Evolutionary conservation across 1,140 invertebrate species (phyloP).

Genomic region (Apis florea): DNA sequence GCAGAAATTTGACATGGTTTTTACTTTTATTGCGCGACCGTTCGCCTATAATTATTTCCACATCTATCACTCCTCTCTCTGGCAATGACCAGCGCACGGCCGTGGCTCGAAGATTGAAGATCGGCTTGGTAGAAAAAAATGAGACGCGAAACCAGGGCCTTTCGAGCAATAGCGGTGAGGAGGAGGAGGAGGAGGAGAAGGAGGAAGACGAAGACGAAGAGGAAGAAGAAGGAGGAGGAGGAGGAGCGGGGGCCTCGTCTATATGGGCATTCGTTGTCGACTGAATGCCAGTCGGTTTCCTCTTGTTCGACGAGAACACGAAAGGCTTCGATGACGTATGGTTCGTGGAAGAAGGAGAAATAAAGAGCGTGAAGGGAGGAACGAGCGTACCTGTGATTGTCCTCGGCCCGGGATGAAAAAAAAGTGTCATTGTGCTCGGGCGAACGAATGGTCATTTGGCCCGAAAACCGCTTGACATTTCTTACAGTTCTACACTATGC

Average conservation of each 20-base stretch:
- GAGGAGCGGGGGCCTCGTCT: conserved; percentile 54
- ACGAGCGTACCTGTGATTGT: conserved; percentile 60
- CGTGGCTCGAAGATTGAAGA: conserved; percentile 74
- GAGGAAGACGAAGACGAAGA: background rate
- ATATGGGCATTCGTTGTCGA: conserved; percentile 64
- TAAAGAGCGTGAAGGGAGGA: conserved; percentile 60
- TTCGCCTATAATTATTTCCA: conserved; percentile 81
- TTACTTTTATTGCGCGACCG: conserved; percentile 76
- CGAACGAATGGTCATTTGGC: conserved; percentile 61
- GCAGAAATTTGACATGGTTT: conserved; percentile 78
- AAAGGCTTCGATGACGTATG: conserved; percentile 69
- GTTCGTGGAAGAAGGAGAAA: conserved; percentile 65
- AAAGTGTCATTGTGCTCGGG: conserved; percentile 62
- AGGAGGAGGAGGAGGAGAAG: conserved; percentile 41
- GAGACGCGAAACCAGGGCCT: conserved; percentile 69
- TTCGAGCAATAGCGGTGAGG: conserved; percentile 66
- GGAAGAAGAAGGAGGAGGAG: background rate
- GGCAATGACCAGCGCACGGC: conserved; percentile 64
- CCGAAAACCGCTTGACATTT: conserved; percentile 46
- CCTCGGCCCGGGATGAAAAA: conserved; percentile 55
- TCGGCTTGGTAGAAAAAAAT: conserved; percentile 69
- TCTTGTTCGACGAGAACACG: conserved; percentile 66
- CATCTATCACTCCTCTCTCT: conserved; percentile 76
- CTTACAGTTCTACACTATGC: conserved; percentile 38
- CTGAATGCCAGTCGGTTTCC: conserved; percentile 66